Evolutionary conservation across 2,797 vertebrate genomes (phyloP).

Genomic region (Myotis pilosus): DNA sequence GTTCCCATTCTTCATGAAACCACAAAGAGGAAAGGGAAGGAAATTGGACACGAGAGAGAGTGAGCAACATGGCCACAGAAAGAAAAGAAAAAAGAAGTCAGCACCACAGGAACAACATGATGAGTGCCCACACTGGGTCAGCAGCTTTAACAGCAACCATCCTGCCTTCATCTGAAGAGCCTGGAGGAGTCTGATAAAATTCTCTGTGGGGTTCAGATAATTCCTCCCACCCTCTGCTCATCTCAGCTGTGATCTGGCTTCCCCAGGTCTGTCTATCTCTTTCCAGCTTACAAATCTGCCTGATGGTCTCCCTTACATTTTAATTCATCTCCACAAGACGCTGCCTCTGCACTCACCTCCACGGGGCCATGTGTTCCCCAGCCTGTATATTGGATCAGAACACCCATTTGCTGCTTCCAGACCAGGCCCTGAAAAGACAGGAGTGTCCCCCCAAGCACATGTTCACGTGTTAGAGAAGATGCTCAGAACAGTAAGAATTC

Average conservation of each 20-base stretch:
- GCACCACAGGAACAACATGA: not conserved
- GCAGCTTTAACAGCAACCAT: not conserved
- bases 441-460: not conserved
- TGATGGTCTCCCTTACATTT: not conserved
- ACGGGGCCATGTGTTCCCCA: too few relatives aligned
- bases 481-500: not conserved
- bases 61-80: not conserved
- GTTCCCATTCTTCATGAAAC: not conserved
- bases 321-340: not conserved
- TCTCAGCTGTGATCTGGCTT: not conserved
- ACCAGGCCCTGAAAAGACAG: not conserved
- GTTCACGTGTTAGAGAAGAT: not conserved
- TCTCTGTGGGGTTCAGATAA: not conserved
- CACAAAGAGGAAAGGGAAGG: not conserved
- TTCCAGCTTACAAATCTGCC: not conserved
- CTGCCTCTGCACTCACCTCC: not conserved
- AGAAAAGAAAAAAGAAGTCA: not conserved
- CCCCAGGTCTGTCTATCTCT: not conserved
- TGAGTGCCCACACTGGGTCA: not conserved
- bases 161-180: not conserved
- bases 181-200: not conserved
- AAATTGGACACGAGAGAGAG: not conserved
- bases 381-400: not conserved
- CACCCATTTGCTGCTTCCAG: not conserved
- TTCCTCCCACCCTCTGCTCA: not conserved